Evolutionary conservation across 1,140 invertebrate species (phyloP), one percentile per base, ranked within the genome.

Genomic region (Fragariocoptes setiger): DNA sequence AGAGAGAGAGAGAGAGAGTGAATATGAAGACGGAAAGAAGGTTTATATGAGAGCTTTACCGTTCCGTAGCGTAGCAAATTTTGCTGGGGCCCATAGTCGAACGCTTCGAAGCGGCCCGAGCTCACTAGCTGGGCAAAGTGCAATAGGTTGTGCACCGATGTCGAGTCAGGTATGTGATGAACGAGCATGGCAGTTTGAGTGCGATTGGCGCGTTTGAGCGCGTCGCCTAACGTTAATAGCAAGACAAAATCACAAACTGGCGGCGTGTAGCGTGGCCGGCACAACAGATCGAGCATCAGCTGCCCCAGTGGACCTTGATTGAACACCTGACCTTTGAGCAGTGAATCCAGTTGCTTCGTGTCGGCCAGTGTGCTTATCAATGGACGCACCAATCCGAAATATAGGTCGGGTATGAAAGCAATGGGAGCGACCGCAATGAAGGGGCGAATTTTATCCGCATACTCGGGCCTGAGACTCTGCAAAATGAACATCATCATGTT

Each of bases 151-250:
- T 68, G 68, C 0, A 69, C 66, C 0, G 78, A 75, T 1, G 76
- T 65, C 3, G 79, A 79, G 1, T 76, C 74, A 3, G 83, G 82
- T 3, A 67, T 68, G 53, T 88, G 74, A 31, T 31, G 25, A 31
- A n/a, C 25, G n/a, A 31, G 8, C 8, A 31, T 31, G 8, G 25
- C 8, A 8, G 25, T 31, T 31, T 8, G n/a, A 8, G 25, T 8
- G 25, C n/a, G 25, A 31, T 31, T 31, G 25, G 25, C 25, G n/a
- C 25, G 25, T n/a, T 31, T 31, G 8, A 31, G n/a, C 8, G 8
- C n/a, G n/a, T n/a, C n/a, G 25, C 25, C 25, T 8, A 31, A 8
- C 8, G n/a, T 31, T 31, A 31, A n/a, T 8, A n/a, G 8, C 25
- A 31, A n/a, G n/a, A n/a, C n/a, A 8, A 31, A 8, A 31, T 31